Conservation (phyloP, 2,797 vertebrate species). For the Kryptolebias ocellatus region DNA sequence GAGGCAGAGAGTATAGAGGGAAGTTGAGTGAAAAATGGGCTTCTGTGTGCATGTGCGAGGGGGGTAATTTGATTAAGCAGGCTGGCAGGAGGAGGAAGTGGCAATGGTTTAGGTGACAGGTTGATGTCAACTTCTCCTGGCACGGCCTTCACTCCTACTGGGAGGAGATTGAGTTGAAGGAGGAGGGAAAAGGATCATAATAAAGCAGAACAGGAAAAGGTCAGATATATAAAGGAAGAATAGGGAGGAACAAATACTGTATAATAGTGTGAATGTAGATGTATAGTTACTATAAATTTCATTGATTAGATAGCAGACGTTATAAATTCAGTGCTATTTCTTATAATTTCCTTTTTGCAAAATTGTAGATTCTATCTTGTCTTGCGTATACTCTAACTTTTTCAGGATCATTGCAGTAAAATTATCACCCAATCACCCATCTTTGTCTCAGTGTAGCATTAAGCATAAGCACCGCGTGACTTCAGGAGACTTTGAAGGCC, state of each 20-base stretch:
- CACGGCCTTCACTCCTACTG: slow-evolving; percentile 66
- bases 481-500: slow-evolving; percentile 24
- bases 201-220: slow-evolving; percentile 30
- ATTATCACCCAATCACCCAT: slow-evolving; percentile 4
- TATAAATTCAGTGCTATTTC: slow-evolving; percentile 9
- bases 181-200: slow-evolving; percentile 19
- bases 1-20: slow-evolving; percentile 19
- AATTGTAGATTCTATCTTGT: slow-evolving; percentile 9
- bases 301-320: slow-evolving; percentile 13
- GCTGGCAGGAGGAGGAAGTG: slow-evolving; percentile 84
- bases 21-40: slow-evolving; percentile 61
- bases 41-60: slow-evolving; percentile 67
- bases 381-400: slow-evolving; percentile 2
- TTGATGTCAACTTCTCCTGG: slow-evolving; percentile 82
- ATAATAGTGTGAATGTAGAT: neutral
- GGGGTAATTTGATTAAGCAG: slow-evolving; percentile 93
- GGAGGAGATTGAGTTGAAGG: slow-evolving; percentile 54
- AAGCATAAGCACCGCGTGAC: slow-evolving; percentile 24
- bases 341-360: slow-evolving; percentile 11
- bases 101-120: slow-evolving; percentile 79
- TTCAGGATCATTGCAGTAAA: slow-evolving; percentile 10
- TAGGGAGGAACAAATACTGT: neutral
- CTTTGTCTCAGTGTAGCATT: slow-evolving; percentile 16
- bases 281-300: neutral
- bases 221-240: slow-evolving; percentile 15